phyloP scores from a whole-genome alignment of 2,888 invertebrate species.

The Phlogophora meticulosa region DNA sequence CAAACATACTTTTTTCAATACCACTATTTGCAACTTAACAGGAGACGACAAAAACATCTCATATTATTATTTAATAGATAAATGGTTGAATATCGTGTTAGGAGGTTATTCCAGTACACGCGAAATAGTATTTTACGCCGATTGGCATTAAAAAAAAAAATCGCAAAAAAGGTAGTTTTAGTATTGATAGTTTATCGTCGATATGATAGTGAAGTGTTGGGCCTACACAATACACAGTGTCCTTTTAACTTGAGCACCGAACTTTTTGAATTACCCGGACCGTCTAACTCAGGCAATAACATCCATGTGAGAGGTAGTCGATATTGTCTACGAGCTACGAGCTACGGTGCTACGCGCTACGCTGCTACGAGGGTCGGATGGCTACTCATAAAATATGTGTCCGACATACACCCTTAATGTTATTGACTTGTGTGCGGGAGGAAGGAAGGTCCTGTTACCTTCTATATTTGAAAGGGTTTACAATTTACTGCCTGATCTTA shows the following conservation, averaged over 20 bases:
- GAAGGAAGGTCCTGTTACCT: not conserved
- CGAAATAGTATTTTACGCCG: too few species aligned
- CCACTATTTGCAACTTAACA: too few species aligned
- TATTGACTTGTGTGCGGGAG: slow-evolving; percentile 4
- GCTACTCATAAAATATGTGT: slow-evolving; percentile 26
- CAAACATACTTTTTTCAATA: too few species aligned
- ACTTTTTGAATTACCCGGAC: not conserved
- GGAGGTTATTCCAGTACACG: too few species aligned
- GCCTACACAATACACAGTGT: not conserved
- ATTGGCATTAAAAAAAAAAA: too few species aligned
- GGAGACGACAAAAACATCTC: too few species aligned
- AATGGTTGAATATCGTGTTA: too few species aligned
- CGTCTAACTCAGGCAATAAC: not conserved
- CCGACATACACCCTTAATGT: slow-evolving; percentile 18
- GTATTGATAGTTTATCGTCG: too few species aligned
- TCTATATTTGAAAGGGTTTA: not conserved
- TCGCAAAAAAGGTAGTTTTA: too few species aligned
- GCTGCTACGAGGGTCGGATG: slow-evolving; percentile 20
- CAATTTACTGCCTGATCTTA: too few species aligned
- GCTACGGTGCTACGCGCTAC: slow-evolving; percentile 23
- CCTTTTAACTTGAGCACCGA: not conserved
- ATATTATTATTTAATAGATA: too few species aligned
- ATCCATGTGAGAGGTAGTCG: not conserved
- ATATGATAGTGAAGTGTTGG: too few species aligned
- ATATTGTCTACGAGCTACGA: slow-evolving; percentile 1